Percentiles rank a stretch among this genome's conserved stretches.
Conservation (phyloP, 2,113 vertebrate genomes). For the Perca fluviatilis region DNA sequence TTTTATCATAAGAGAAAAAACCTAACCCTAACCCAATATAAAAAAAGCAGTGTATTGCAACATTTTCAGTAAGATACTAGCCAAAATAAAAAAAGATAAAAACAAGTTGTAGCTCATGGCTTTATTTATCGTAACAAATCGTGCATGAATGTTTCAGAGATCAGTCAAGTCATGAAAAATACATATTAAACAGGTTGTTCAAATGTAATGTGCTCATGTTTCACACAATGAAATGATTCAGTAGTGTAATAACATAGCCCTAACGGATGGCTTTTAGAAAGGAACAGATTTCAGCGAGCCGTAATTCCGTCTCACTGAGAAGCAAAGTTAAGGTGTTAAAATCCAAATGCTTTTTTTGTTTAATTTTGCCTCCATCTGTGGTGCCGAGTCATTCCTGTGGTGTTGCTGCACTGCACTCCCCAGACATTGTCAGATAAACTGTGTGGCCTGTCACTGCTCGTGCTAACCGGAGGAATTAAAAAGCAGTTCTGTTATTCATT, state of each 20-base stretch:
- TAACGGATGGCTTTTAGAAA: not conserved
- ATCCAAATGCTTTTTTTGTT: slow-evolving; percentile 27
- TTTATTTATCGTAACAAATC: not conserved
- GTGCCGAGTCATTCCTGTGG: slow-evolving; percentile 26
- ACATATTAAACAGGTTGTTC: not conserved
- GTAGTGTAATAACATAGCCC: not conserved
- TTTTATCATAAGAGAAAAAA: not conserved
- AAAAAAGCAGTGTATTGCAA: not conserved
- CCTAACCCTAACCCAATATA: too few species aligned
- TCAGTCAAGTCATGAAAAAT: not conserved
- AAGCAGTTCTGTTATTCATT: not conserved
- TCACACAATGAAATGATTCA: not conserved
- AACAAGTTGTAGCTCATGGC: not conserved
- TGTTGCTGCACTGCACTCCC: not conserved
- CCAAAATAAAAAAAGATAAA: not conserved
- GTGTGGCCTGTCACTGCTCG: not conserved
- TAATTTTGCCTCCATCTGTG: slow-evolving; percentile 25
- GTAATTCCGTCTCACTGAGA: not conserved
- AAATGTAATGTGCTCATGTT: not conserved
- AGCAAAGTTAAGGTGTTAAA: slow-evolving; percentile 9
- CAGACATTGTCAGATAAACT: too few species aligned
- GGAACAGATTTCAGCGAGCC: not conserved
- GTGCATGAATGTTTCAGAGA: not conserved
- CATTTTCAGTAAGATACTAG: not conserved
- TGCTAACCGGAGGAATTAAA: too few species aligned